A percentile compares a stretch with the other conserved stretches of the same genome.
These are phyloP conservation scores for Amblyjoppa fuscipennis DNA, from an alignment of 2,888 invertebrate species.

Conservation along the genomic window DNA sequence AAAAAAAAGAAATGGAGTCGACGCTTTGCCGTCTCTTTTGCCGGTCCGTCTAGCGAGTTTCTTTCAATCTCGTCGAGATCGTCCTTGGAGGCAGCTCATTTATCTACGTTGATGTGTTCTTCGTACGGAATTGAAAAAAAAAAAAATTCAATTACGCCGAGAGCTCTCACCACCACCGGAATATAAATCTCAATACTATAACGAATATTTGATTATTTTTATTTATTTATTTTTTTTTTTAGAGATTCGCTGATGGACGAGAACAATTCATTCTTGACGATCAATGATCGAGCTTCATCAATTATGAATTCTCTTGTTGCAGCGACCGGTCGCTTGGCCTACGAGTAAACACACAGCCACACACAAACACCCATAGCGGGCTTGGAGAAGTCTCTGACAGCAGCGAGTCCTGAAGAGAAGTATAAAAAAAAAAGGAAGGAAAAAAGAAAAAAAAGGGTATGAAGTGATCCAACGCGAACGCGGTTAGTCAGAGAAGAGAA, in stretches of 20 bases:
- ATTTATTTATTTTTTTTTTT: not conserved
- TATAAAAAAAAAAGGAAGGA: slow-evolving; percentile 4
- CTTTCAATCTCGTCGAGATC: not conserved
- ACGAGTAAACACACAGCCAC: not conserved
- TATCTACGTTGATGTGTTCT: too few relatives aligned
- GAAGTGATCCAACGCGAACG: slow-evolving; percentile 27
- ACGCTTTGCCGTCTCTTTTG: too few relatives aligned
- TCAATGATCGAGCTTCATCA: slow-evolving; percentile 12
- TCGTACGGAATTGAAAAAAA: not conserved
- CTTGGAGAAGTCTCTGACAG: slow-evolving; percentile 24
- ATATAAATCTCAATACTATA: not conserved
- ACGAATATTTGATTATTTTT: too few relatives aligned
- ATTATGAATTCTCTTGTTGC: slow-evolving; percentile 46
- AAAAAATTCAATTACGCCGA: not conserved
- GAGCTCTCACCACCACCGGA: too few relatives aligned
- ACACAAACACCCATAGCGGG: slow-evolving; percentile 8
- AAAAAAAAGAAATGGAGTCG: not conserved
- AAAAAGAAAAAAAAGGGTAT: slow-evolving; percentile 13
- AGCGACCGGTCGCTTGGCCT: slow-evolving; percentile 6
- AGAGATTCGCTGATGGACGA: slow-evolving; percentile 2
- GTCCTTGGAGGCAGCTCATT: not conserved
- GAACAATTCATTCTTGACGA: not conserved
- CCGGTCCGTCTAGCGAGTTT: not conserved
- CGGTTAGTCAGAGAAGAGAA: slow-evolving; percentile 29
- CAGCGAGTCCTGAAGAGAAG: not conserved